Percentiles rank a stretch among this genome's conserved stretches.
Conservation (phyloP, 2,797 vertebrate genomes). For the Syndactyla subalaris region DNA sequence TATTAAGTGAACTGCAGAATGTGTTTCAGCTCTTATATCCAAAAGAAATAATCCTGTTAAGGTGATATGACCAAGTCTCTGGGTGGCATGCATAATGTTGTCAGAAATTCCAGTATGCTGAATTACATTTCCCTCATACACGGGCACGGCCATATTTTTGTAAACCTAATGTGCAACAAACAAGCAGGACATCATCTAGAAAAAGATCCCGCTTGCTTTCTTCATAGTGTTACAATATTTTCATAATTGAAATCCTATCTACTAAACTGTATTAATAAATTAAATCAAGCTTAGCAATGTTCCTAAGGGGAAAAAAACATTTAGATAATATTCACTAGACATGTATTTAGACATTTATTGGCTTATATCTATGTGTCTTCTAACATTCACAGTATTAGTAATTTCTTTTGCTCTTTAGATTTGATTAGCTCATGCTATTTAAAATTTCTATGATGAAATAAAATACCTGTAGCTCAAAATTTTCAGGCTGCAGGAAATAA, state of each 20-base stretch:
- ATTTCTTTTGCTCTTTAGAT: slow-evolving; percentile 21
- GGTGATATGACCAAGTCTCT: neutral
- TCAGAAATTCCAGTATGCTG: neutral
- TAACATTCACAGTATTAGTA: neutral
- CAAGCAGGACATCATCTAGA: neutral
- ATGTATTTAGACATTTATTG: slow-evolving; percentile 7
- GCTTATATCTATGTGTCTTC: neutral
- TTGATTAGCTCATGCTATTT: neutral
- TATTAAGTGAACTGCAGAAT: neutral
- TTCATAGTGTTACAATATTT: neutral
- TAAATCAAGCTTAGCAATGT: slow-evolving; percentile 7
- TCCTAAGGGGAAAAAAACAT: slow-evolving; percentile 27
- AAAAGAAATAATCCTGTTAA: slow-evolving; percentile 9
- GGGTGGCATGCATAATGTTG: neutral
- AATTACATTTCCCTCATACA: neutral
- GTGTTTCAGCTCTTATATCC: neutral
- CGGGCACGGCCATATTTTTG: neutral
- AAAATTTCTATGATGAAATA: slow-evolving; percentile 7
- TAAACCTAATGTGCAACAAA: neutral
- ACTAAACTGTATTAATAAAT: slow-evolving; percentile 30
- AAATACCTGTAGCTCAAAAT: slow-evolving; percentile 8
- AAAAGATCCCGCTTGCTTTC: neutral
- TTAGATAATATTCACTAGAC: slow-evolving; percentile 19
- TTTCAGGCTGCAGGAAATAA: neutral
- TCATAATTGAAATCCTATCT: slow-evolving; percentile 35